Evolutionary conservation across 23 tunicate genomes (phyloP), one percentile per base, ranked within the genome.

Genomic region (Trididemnum clinides): DNA sequence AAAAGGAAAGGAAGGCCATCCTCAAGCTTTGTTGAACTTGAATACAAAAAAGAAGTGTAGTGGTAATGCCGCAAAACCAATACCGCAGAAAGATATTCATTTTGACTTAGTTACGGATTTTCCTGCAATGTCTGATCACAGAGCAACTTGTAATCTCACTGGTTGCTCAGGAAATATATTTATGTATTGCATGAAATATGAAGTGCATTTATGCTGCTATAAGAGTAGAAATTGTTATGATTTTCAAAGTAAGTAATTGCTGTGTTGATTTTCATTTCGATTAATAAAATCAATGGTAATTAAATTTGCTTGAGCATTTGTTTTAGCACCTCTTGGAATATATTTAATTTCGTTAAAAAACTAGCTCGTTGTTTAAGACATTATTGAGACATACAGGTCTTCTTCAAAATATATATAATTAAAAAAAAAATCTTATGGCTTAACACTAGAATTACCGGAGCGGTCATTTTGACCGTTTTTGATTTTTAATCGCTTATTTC

Each of bases 1-100:
- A n/a, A n/a, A 36, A 73, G 25, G 38, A 73, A 57, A 73, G 80
- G 80, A 39, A 37, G 57, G 28, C 80, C 80, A 2, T 73, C 80
- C 6, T 37, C 28, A 3, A 29, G 18, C 3, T 69, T 37, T 7
- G 38, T 33, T 29, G 76, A 69, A 28, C 6, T 33, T 6, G 37
- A 69, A 31, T 69, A 36, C 28, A 73, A 73, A 38, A 73, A 28
- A 39, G 30, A 69, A 21, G 30, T 27, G 37, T 31, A 57, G 80
- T 2, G 38, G n/a, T n/a, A n/a, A 37, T 35, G 57, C 80, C 6
- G 2, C 57, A 7, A 19, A 36, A 23, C 54, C 80, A 36, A 36
- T 73, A 20, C 80, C 80, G 6, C 25, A 73, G 5, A 26, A 7
- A 73, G 57, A 36, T 23, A 73, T 73, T 15, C 80, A 57, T 2